These are phyloP conservation scores for Morpho achilles DNA, from an alignment of 2,888 invertebrate species.

Conservation along the genomic window DNA sequence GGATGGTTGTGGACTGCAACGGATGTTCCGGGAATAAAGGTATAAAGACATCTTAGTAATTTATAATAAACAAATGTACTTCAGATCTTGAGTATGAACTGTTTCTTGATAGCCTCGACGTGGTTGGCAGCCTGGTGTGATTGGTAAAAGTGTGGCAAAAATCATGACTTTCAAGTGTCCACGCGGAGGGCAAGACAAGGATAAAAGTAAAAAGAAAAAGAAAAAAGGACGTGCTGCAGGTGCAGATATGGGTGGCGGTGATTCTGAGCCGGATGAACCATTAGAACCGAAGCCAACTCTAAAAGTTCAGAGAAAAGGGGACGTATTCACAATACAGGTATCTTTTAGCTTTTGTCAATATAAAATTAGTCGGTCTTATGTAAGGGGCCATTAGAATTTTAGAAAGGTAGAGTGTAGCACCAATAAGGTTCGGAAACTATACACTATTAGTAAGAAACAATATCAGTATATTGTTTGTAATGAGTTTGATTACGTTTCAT, in stretches of 20 bases:
- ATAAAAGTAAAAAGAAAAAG: constrained; percentile 63
- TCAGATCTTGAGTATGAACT: too few relatives aligned
- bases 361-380: too few relatives aligned
- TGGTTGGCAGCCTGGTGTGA: constrained; percentile 79
- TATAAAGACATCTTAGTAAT: constrained; percentile 22
- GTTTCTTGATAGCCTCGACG: constrained; percentile 49
- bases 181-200: constrained; percentile 54
- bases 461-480: too few relatives aligned
- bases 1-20: constrained; percentile 83
- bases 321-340: constrained; percentile 81
- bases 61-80: too few relatives aligned
- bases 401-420: too few relatives aligned
- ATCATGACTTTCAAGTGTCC: constrained; percentile 65
- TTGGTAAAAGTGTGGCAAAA: constrained; percentile 72
- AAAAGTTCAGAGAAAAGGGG: constrained; percentile 82
- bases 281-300: constrained; percentile 81
- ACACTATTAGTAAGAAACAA: too few relatives aligned
- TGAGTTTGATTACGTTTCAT: too few relatives aligned
- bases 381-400: too few relatives aligned
- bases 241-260: constrained; percentile 49
- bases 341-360: constrained; percentile 9
- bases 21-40: constrained; percentile 62
- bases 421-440: too few relatives aligned
- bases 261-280: constrained; percentile 66
- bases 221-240: constrained; percentile 46